Conservation (phyloP, 2,797 vertebrate genomes). For the Fringilla coelebs region DNA sequence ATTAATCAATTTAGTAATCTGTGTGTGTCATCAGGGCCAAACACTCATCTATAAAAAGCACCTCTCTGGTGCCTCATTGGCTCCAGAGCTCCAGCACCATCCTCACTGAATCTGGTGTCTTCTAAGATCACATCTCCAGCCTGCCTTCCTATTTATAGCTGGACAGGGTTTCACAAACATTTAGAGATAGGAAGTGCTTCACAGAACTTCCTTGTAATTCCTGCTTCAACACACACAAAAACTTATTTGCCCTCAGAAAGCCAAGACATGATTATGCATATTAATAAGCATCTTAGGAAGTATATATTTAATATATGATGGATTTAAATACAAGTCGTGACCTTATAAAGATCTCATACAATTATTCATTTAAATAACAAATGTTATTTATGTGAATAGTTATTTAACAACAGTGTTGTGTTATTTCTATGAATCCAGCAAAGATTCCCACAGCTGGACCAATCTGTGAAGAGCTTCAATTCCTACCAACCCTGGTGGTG, state of each 20-base stretch:
- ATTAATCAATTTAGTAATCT: not conserved
- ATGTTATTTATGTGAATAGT: not conserved
- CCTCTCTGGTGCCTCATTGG: not conserved
- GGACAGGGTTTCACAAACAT: not conserved
- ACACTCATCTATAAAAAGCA: not conserved
- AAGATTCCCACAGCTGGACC: not conserved
- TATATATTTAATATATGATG: not conserved
- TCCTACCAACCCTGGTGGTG: not conserved
- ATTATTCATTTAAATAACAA: not conserved
- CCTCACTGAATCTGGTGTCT: not conserved
- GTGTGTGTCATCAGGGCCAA: not conserved
- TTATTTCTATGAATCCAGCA: not conserved
- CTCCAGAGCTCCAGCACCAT: not conserved
- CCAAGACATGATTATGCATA: not conserved
- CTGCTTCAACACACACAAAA: not conserved
- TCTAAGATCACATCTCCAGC: not conserved
- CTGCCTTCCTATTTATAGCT: not conserved
- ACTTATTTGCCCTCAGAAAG: not conserved
- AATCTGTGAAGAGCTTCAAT: not conserved
- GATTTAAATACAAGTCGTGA: not conserved
- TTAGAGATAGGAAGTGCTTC: not conserved
- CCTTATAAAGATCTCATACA: not conserved
- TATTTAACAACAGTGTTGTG: not conserved
- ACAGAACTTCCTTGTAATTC: not conserved
- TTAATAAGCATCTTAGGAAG: not conserved